Evolutionary conservation across 2,113 vertebrate species (phyloP), one percentile per base, ranked within the genome.

Genomic region (Platanista minor): DNA sequence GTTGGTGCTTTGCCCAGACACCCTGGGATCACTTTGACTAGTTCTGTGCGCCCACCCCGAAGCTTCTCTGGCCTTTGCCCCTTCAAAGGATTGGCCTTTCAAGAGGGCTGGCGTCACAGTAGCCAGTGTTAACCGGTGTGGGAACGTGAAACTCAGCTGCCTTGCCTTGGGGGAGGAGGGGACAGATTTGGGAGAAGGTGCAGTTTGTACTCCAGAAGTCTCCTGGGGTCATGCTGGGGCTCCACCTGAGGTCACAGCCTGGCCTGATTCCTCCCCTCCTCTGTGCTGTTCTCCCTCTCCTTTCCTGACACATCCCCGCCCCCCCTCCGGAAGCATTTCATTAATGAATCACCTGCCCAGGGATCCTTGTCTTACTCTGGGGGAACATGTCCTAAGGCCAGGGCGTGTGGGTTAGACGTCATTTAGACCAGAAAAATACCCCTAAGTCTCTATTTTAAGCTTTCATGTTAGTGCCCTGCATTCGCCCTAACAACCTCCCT

Each of bases 271-370:
- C 39, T 86, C 31, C 27, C 49, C 41, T 64, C 72, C 31, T 95
- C 64, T 6, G 18, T 61, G 21, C 46, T 41, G 29, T 62, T 83
- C 33, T 20, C n/a, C 1, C 0, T 29, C 13, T 23, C 14, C 39
- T 59, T 77, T 43, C 17, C n/a, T 46, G 13, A 39, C 27, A n/a
- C n/a, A n/a, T n/a, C n/a, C n/a, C 3, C 71, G 11, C 67, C 29
- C 41, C 27, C 4, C 66, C 14, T 31, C n/a, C 33, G 33, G 46
- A 43, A 64, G n/a, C 41, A 49, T 66, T 78, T 92, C n/a, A 27
- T 85, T 39, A 43, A 8, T 81, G 27, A 89, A 3, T 71, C 62
- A 49, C 43, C 54, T 75, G 27, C 14, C 61, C 0, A 14, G 33
- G 78, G 62, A 52, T 69, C 52, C 49, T 75, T 46, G 6, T 62